These are phyloP conservation scores for Grallaria varia DNA, from an alignment of 2,113 vertebrate species.

Conservation along the genomic window DNA sequence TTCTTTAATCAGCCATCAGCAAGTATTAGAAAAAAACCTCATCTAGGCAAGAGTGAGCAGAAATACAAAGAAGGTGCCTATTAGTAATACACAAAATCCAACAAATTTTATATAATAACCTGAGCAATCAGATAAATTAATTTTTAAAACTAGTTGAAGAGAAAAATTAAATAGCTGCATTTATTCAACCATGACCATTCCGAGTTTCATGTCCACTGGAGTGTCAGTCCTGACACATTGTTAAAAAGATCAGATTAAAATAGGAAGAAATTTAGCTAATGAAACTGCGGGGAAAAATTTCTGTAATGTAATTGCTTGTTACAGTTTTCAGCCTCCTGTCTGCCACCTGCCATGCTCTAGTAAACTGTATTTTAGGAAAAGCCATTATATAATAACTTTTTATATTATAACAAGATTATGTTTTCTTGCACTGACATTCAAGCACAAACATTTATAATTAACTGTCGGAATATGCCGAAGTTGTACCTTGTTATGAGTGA, in stretches of 20 bases:
- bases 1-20: slow-evolving; percentile 46
- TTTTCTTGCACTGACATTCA: slow-evolving; percentile 53
- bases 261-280: slow-evolving; percentile 68
- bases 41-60: neutral
- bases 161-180: slow-evolving; percentile 74
- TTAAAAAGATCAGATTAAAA: slow-evolving; percentile 73
- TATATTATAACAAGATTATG: slow-evolving; percentile 64
- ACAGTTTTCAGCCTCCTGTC: slow-evolving; percentile 62
- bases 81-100: slow-evolving; percentile 58
- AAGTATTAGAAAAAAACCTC: slow-evolving; percentile 34
- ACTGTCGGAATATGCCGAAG: slow-evolving; percentile 32
- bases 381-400: slow-evolving; percentile 55
- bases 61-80: slow-evolving; percentile 43
- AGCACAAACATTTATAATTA: slow-evolving; percentile 62
- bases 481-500: slow-evolving; percentile 31
- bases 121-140: slow-evolving; percentile 72
- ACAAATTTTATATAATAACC: slow-evolving; percentile 64
- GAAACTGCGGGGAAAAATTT: slow-evolving; percentile 61
- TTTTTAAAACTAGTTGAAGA: slow-evolving; percentile 60
- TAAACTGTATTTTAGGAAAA: slow-evolving; percentile 73
- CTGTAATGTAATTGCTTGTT: slow-evolving; percentile 72
- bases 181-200: slow-evolving; percentile 60
- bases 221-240: slow-evolving; percentile 65
- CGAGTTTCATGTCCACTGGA: slow-evolving; percentile 55
- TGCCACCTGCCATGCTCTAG: slow-evolving; percentile 68